Percentiles rank a stretch among this genome's conserved stretches.
Conservation (phyloP, 1,140 invertebrate genomes). For the Eueides isabella region DNA sequence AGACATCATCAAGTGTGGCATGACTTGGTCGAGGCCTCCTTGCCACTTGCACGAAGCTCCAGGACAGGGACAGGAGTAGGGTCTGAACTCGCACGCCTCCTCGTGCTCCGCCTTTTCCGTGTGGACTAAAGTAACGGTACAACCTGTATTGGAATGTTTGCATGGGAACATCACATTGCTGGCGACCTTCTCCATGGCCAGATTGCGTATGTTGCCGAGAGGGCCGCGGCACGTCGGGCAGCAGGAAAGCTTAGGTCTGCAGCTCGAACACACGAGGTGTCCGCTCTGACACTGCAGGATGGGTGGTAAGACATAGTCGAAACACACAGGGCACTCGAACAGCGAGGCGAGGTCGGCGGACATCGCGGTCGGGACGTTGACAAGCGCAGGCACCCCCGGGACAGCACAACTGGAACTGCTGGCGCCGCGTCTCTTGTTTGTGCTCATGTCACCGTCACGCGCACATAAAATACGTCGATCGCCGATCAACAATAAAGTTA, state of each 20-base stretch:
- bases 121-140: constrained; percentile 94
- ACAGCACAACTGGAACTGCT: constrained; percentile 80
- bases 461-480: constrained; percentile 66
- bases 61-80: constrained; percentile 98
- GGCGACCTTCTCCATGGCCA: constrained; percentile 99
- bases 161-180: constrained; percentile 99
- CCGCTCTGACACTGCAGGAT: constrained; percentile 95
- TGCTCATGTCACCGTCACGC: constrained; percentile 80
- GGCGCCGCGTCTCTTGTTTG: constrained; percentile 77
- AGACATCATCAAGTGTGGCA: constrained; percentile 98
- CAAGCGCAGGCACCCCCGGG: constrained; percentile 72
- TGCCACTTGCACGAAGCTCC: constrained; percentile 99
- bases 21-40: constrained; percentile 95
- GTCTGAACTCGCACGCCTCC: constrained; percentile 98
- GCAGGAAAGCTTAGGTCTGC: constrained; percentile 96
- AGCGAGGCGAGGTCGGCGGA: constrained; percentile 95
- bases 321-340: constrained; percentile 99
- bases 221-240: constrained; percentile 99
- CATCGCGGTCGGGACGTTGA: constrained; percentile 83
- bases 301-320: constrained; percentile 99
- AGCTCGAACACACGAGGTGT: constrained; percentile 96
- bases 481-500: constrained; percentile 47
- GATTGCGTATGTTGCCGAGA: constrained; percentile 97
- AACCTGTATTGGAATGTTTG: constrained; percentile 98
- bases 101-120: constrained; percentile 99